Evolutionary conservation across 2,113 vertebrate species (phyloP).

Genomic region (Anguilla rostrata): DNA sequence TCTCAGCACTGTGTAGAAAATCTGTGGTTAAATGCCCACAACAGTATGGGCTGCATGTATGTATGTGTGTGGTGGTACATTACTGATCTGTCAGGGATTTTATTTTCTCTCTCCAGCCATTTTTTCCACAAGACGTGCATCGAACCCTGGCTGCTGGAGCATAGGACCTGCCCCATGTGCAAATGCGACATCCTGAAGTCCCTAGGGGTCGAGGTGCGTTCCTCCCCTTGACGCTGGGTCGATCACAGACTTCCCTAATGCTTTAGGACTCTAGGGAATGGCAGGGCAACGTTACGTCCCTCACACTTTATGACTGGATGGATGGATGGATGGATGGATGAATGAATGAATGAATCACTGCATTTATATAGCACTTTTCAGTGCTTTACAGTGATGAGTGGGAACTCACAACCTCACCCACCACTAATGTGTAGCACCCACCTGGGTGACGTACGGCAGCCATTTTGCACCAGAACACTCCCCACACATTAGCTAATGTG

Average conservation of each 20-base stretch:
- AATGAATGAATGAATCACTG: too few relatives aligned
- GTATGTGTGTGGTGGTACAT: background rate
- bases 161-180: constrained; percentile 84
- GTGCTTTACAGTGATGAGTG: too few relatives aligned
- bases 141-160: constrained; percentile 84
- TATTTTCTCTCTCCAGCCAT: constrained; percentile 63
- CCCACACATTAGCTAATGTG: too few relatives aligned
- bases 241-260: background rate
- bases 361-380: too few relatives aligned
- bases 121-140: constrained; percentile 84
- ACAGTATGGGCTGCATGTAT: too few relatives aligned
- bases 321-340: too few relatives aligned
- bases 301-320: background rate
- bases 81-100: background rate
- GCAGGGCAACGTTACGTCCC: background rate
- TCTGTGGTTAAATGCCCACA: too few relatives aligned
- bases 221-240: background rate
- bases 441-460: too few relatives aligned
- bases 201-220: constrained; percentile 78
- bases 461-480: too few relatives aligned
- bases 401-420: too few relatives aligned
- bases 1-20: too few relatives aligned
- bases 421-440: too few relatives aligned
- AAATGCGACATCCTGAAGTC: constrained; percentile 85
- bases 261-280: background rate